These are phyloP conservation scores for Isurus oxyrinchus DNA, from an alignment of 2,113 vertebrate species.

Conservation along the genomic window DNA sequence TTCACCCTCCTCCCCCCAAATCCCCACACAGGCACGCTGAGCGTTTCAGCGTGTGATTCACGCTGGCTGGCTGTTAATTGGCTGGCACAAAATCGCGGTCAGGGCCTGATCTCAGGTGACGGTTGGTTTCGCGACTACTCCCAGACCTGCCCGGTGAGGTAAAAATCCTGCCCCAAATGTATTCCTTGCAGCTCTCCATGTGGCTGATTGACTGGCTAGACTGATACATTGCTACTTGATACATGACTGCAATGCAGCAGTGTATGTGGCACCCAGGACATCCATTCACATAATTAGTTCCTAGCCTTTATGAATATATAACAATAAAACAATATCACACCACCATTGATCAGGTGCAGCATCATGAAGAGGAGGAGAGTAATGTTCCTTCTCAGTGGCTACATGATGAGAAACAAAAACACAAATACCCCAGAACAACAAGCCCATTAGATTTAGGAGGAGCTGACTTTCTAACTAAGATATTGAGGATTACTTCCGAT, in stretches of 20 bases:
- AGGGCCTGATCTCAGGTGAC: too few species aligned
- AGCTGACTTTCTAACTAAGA: background rate
- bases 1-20: too few species aligned
- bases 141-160: too few species aligned
- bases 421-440: background rate
- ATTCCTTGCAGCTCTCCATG: too few species aligned
- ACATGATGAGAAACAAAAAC: background rate
- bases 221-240: background rate
- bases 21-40: too few species aligned
- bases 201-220: too few species aligned
- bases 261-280: background rate
- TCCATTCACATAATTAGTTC: background rate
- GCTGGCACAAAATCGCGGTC: too few species aligned
- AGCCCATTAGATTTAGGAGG: background rate
- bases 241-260: background rate
- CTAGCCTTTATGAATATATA: background rate
- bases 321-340: background rate
- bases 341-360: background rate
- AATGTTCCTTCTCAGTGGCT: background rate
- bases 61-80: too few species aligned
- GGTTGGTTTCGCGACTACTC: too few species aligned
- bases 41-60: too few species aligned
- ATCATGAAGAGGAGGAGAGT: background rate
- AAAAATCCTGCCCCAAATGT: too few species aligned
- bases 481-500: background rate